phyloP scores from a whole-genome alignment of 2,888 invertebrate genomes.

The Gandaritis pyraliata region DNA sequence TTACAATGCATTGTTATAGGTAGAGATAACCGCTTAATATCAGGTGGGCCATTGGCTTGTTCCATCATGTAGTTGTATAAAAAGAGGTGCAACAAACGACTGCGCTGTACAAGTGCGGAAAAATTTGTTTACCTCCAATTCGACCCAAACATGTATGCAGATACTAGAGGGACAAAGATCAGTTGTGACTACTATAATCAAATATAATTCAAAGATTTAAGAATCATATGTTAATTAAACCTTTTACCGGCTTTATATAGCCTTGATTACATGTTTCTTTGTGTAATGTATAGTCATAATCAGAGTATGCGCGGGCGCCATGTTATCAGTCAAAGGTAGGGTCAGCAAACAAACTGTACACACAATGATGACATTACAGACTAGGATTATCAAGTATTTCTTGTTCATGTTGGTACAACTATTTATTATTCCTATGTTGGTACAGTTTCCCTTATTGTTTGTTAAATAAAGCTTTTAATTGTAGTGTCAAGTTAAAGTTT shows the following conservation, averaged over 20 bases:
- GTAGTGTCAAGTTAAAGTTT: constrained; percentile 19
- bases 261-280: constrained; percentile 8
- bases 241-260: not conserved
- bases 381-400: constrained; percentile 38
- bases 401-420: constrained; percentile 28
- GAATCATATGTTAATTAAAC: not conserved
- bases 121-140: too few relatives aligned
- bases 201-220: not conserved
- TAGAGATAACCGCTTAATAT: too few relatives aligned
- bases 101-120: too few relatives aligned
- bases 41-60: too few relatives aligned
- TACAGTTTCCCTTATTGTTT: constrained; percentile 23
- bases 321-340: constrained; percentile 78
- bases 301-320: constrained; percentile 49
- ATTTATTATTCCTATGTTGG: constrained; percentile 36
- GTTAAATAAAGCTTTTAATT: constrained; percentile 28
- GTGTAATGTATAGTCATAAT: constrained; percentile 12
- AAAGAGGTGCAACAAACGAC: too few relatives aligned
- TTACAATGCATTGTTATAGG: too few relatives aligned
- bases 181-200: too few relatives aligned
- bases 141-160: too few relatives aligned
- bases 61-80: too few relatives aligned
- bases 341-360: constrained; percentile 61
- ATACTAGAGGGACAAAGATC: too few relatives aligned
- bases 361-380: constrained; percentile 41